Conservation (phyloP, 2,797 vertebrate genomes). For the Fringilla coelebs region DNA sequence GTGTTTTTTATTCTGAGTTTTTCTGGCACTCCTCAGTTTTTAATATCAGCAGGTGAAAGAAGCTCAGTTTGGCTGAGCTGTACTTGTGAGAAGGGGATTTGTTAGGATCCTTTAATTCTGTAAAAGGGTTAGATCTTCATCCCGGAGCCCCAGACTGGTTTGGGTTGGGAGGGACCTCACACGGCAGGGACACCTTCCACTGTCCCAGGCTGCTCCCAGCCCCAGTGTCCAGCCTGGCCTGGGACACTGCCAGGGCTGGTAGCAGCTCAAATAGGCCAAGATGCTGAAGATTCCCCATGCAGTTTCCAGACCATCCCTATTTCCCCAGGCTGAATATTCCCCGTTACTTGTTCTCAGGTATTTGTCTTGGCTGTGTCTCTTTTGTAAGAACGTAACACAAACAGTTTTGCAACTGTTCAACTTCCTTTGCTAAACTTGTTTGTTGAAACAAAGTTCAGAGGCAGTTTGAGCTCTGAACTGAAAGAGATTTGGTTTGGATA, state of each 20-base stretch:
- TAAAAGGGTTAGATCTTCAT: neutral
- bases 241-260: accelerated
- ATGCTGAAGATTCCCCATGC: neutral
- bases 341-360: neutral
- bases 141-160: neutral
- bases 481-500: neutral
- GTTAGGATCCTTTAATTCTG: neutral
- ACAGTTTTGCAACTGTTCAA: neutral
- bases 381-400: neutral
- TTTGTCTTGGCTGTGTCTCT: neutral
- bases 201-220: neutral
- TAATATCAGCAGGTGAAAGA: neutral
- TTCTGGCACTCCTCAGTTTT: neutral
- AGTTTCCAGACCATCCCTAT: neutral
- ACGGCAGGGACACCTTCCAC: neutral
- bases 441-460: slow-evolving; percentile 7
- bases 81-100: neutral
- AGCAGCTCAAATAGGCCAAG: accelerated
- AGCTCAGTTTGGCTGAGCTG: neutral
- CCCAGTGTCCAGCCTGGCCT: neutral
- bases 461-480: neutral
- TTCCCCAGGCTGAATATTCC: neutral
- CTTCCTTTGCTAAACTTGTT: neutral
- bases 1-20: neutral
- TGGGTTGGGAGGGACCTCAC: neutral